Evolutionary conservation across 1,140 invertebrate species (phyloP).

Genomic region (Pseudomyrmex cubaensis): DNA sequence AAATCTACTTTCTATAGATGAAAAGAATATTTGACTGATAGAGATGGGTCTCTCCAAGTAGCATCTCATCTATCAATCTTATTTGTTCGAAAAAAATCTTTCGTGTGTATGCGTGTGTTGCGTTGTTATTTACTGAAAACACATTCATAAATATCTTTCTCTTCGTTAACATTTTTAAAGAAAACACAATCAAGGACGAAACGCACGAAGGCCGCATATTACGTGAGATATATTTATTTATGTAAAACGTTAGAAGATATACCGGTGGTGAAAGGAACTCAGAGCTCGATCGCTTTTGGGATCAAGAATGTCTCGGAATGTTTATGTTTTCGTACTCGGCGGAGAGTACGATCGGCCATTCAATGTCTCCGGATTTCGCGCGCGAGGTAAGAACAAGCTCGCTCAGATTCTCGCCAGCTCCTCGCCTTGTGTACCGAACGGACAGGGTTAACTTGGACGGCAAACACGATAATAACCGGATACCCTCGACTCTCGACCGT

Average conservation of each 20-base stretch:
- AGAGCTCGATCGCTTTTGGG: not conserved
- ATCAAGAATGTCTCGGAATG: not conserved
- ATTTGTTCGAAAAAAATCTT: no score
- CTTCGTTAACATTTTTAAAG: no score
- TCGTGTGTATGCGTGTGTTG: no score
- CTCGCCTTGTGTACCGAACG: conserved; percentile 56
- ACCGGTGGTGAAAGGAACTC: conserved; percentile 6
- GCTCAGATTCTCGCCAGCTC: conserved; percentile 14
- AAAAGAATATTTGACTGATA: conserved; percentile 21
- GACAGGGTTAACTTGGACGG: conserved; percentile 58
- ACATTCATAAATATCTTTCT: no score
- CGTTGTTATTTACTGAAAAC: no score
- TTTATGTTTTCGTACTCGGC: conserved; percentile 19
- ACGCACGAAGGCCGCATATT: no score
- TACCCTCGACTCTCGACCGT: conserved; percentile 55
- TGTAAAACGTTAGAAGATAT: not conserved
- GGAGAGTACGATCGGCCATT: not conserved
- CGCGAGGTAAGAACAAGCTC: conserved; percentile 57
- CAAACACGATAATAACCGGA: conserved; percentile 67
- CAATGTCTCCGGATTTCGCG: not conserved
- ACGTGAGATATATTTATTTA: no score
- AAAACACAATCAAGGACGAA: no score
- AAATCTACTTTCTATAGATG: conserved; percentile 27
- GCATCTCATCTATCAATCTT: no score
- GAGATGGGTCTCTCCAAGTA: no score